Conservation (phyloP, 2,797 vertebrate species). For the Siniperca undulata region DNA sequence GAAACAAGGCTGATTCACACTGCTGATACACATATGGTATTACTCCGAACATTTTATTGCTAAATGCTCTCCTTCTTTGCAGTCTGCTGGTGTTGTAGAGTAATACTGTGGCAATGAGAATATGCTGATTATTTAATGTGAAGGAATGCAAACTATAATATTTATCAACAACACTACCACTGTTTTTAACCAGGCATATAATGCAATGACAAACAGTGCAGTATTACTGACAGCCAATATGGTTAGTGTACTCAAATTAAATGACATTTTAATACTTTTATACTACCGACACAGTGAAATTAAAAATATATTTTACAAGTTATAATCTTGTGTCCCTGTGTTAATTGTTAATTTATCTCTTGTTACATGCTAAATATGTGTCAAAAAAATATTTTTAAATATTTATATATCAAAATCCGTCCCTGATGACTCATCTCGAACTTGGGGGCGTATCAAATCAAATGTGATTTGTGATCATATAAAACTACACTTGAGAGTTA, state of each 20-base stretch:
- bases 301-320: no score
- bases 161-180: neutral
- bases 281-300: no score
- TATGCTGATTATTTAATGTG: conserved; percentile 7
- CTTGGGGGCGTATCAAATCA: no score
- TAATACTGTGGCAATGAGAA: conserved; percentile 26
- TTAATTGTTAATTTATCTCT: neutral
- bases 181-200: neutral
- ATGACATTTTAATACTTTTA: neutral
- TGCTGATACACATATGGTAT: conserved; percentile 27
- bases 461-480: no score
- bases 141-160: conserved; percentile 3
- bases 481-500: no score
- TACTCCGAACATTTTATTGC: conserved; percentile 42
- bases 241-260: neutral
- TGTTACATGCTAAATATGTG: neutral
- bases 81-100: conserved; percentile 25
- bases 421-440: no score
- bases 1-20: conserved; percentile 66
- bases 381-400: no score
- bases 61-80: conserved; percentile 52
- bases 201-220: neutral
- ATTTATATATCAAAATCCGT: no score
- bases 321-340: neutral
- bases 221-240: neutral